Conservation (phyloP, 2,888 invertebrate genomes). For the Rhamphomyia laevipes region DNA sequence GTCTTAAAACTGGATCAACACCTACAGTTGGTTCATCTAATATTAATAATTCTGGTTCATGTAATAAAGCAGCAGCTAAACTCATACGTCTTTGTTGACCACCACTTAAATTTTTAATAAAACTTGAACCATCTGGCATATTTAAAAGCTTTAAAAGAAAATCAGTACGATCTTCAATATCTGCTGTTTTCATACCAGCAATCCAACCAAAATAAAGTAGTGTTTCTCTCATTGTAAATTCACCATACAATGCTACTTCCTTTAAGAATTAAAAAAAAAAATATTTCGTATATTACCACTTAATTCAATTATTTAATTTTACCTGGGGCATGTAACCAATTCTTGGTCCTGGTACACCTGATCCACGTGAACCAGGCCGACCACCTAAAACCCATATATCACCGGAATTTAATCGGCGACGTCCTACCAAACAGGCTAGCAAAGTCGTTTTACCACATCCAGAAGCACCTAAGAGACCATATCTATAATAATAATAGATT, state of each 20-base stretch:
- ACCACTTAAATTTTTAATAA: constrained; percentile 72
- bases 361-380: constrained; percentile 67
- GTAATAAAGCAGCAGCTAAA: constrained; percentile 74
- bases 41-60: constrained; percentile 80
- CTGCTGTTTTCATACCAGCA: constrained; percentile 56
- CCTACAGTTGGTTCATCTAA: constrained; percentile 91
- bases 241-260: constrained; percentile 64
- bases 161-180: constrained; percentile 57
- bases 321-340: constrained; percentile 88
- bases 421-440: constrained; percentile 73
- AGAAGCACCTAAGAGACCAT: constrained; percentile 78
- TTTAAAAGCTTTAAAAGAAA: constrained; percentile 57
- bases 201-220: constrained; percentile 76
- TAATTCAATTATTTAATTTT: constrained; percentile 9
- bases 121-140: constrained; percentile 44
- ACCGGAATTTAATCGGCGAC: constrained; percentile 65
- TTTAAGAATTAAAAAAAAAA: constrained; percentile 24
- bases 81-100: constrained; percentile 85
- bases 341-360: constrained; percentile 78
- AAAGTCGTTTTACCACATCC: constrained; percentile 87
- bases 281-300: not conserved
- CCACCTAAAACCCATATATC: constrained; percentile 78
- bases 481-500: constrained; percentile 43
- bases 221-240: constrained; percentile 70
- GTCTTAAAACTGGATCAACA: constrained; percentile 77